These are phyloP conservation scores for Thomomys bottae DNA, from an alignment of 2,113 vertebrate species.

Conservation along the genomic window DNA sequence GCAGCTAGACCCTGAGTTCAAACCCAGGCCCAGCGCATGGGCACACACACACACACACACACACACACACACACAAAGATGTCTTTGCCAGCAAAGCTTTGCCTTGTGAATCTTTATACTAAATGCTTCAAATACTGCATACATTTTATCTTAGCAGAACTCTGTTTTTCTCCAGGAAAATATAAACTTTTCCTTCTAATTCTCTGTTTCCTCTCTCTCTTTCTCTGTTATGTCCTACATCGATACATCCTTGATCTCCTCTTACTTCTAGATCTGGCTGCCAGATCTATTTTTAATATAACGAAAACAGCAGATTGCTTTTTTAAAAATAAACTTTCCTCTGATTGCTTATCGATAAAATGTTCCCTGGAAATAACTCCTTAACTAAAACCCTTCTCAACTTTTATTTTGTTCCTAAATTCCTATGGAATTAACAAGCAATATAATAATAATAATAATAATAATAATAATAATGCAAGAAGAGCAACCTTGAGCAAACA, in stretches of 20 bases:
- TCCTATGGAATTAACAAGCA: conserved; percentile 20
- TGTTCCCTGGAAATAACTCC: neutral
- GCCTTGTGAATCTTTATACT: neutral
- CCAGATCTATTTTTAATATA: neutral
- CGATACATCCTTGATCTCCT: neutral
- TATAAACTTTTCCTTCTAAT: neutral
- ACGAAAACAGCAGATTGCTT: neutral
- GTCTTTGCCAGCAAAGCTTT: neutral
- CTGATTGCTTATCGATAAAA: neutral
- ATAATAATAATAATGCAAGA: neutral
- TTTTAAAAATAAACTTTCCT: neutral
- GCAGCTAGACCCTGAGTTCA: no score
- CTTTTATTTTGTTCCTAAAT: neutral
- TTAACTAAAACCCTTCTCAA: conserved; percentile 1
- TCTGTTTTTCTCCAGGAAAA: neutral
- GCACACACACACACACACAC: no score
- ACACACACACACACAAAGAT: neutral
- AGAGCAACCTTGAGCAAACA: neutral
- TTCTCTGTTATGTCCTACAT: neutral
- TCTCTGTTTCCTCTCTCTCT: neutral
- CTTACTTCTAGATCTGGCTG: neutral
- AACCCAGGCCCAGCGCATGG: no score
- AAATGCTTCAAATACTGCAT: neutral
- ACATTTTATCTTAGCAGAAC: neutral
- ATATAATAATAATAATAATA: neutral